Evolutionary conservation across 2,113 vertebrate genomes (phyloP).

Genomic region (Athene noctua): DNA sequence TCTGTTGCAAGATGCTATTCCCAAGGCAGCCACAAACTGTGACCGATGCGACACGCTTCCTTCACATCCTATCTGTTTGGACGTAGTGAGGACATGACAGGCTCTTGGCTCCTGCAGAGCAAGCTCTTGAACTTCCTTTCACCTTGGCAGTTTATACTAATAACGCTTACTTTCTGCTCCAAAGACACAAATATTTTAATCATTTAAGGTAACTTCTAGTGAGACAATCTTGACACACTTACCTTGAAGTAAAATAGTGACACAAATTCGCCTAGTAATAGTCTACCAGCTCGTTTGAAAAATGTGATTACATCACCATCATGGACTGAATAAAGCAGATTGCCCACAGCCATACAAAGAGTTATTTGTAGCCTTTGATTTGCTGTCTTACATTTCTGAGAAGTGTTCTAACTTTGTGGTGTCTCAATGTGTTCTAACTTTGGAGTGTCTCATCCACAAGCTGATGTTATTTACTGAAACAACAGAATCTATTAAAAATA

Average conservation of each 20-base stretch:
- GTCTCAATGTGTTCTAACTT: not conserved
- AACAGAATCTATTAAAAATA: not conserved
- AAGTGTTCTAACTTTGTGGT: not conserved
- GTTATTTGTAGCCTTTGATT: not conserved
- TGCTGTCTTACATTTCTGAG: not conserved
- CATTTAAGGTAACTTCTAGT: not conserved
- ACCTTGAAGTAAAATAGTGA: not conserved
- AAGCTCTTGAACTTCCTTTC: not conserved
- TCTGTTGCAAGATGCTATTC: not conserved
- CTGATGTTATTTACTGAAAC: not conserved
- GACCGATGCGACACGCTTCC: not conserved
- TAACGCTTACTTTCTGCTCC: not conserved
- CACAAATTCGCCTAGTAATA: not conserved
- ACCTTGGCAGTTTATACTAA: not conserved
- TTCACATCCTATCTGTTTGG: not conserved
- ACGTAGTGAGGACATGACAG: not conserved
- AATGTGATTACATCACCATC: not conserved
- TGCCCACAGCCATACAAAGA: too few relatives aligned
- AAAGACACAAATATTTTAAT: not conserved
- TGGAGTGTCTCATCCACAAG: not conserved
- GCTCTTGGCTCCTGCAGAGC: not conserved
- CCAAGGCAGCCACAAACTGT: not conserved
- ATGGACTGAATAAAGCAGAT: not conserved
- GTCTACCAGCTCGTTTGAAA: not conserved
- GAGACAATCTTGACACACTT: not conserved